phyloP scores from a whole-genome alignment of 2,113 vertebrate species.

The Xerus inauris region DNA sequence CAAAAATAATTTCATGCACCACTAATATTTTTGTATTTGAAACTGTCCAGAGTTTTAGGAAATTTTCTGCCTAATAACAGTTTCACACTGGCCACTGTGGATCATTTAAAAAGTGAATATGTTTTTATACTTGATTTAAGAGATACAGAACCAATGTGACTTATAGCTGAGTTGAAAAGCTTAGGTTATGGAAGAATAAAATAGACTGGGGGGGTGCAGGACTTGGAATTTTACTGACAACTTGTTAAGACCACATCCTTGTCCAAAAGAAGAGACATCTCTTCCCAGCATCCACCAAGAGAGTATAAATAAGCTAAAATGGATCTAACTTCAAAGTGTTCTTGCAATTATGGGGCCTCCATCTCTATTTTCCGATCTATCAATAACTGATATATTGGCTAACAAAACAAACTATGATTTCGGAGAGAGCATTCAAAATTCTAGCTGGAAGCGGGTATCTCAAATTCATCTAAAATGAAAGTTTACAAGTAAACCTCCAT shows the following conservation, averaged over 20 bases:
- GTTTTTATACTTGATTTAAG: not conserved
- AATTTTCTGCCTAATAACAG: not conserved
- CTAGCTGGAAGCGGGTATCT: not conserved
- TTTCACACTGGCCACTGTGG: not conserved
- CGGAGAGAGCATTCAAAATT: not conserved
- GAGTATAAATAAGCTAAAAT: not conserved
- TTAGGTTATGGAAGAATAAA: not conserved
- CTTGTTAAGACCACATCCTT: not conserved
- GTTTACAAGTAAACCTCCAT: not conserved
- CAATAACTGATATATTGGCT: not conserved
- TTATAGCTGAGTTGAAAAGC: not conserved
- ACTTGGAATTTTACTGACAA: not conserved
- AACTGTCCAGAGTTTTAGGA: not conserved
- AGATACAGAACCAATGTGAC: not conserved
- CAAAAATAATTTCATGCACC: not conserved
- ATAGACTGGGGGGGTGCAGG: rapidly evolving
- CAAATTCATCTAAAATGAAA: not conserved
- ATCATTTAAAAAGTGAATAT: not conserved
- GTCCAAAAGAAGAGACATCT: not conserved
- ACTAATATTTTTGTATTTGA: not conserved
- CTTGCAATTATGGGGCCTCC: not conserved
- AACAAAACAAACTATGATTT: not conserved
- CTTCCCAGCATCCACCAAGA: not conserved
- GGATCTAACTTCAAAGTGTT: not conserved
- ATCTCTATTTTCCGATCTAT: not conserved